phyloP scores from a whole-genome alignment of 2,113 vertebrate species.

The Esox niger region DNA sequence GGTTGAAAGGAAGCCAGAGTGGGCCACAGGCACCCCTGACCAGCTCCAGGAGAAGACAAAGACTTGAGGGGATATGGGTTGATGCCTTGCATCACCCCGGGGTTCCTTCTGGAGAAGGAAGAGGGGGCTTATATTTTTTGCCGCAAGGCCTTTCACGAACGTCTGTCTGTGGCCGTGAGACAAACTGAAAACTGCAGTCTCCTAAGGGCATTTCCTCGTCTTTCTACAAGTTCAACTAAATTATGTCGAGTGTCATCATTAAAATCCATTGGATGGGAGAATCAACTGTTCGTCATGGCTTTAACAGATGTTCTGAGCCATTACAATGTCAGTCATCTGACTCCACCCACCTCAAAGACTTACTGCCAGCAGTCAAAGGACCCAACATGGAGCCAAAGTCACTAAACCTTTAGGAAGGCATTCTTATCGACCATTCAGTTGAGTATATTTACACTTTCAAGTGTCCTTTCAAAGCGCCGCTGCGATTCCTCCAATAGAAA shows the following conservation, averaged over 20 bases:
- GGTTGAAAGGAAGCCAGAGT: constrained; percentile 1
- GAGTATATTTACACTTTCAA: constrained; percentile 30
- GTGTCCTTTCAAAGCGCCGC: constrained; percentile 31
- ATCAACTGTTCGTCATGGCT: constrained; percentile 17
- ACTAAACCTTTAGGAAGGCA: constrained; percentile 19
- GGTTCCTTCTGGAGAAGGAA: not conserved
- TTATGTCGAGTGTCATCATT: constrained; percentile 14
- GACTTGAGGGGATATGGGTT: not conserved
- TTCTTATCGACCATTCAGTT: constrained; percentile 28
- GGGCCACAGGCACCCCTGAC: too few species aligned
- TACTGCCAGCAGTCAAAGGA: constrained; percentile 62
- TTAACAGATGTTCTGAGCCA: constrained; percentile 25
- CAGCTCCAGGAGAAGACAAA: constrained; percentile 6
- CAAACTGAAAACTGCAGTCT: constrained; percentile 36
- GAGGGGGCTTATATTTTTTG: constrained; percentile 8
- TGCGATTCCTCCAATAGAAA: constrained; percentile 56
- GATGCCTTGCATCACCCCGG: not conserved
- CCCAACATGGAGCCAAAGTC: constrained; percentile 39
- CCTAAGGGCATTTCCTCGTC: constrained; percentile 29
- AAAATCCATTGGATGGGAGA: constrained; percentile 27
- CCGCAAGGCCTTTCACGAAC: constrained; percentile 15
- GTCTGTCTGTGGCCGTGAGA: not conserved
- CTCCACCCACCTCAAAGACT: constrained; percentile 49
- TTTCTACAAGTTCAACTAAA: constrained; percentile 43
- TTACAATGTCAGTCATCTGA: constrained; percentile 20